Conservation (phyloP, 2,797 vertebrate genomes). For the Danio aesculapii region DNA sequence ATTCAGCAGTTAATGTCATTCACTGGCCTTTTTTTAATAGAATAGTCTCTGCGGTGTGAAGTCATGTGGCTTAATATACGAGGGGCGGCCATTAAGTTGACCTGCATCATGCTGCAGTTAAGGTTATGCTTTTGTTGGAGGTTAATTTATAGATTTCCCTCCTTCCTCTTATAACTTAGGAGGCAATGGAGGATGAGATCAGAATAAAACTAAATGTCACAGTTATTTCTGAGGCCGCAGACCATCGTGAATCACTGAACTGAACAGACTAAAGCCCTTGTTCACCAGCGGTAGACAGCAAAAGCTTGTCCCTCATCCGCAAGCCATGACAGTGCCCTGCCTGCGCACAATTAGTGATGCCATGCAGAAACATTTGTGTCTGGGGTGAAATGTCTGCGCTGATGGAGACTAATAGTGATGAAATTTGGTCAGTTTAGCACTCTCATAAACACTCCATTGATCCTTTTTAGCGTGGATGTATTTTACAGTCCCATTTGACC, state of each 20-base stretch:
- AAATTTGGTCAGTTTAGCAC: neutral
- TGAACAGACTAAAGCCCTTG: constrained; percentile 14
- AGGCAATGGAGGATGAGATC: constrained; percentile 35
- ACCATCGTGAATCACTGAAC: constrained; percentile 39
- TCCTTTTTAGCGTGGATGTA: neutral
- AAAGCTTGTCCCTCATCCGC: neutral
- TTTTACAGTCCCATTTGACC: neutral
- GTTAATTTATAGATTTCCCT: constrained; percentile 41
- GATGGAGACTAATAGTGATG: neutral
- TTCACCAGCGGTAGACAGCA: neutral
- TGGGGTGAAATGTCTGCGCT: neutral
- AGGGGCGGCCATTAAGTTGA: constrained; percentile 23
- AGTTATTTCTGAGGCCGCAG: constrained; percentile 35
- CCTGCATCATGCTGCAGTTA: constrained; percentile 18
- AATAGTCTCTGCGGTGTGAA: constrained; percentile 25
- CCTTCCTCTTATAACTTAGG: constrained; percentile 34
- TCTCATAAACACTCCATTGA: neutral
- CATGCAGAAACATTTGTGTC: constrained; percentile 4
- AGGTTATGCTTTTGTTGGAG: constrained; percentile 28
- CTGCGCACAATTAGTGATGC: neutral
- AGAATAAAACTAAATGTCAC: constrained; percentile 45
- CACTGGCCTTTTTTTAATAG: constrained; percentile 21
- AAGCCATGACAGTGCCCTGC: neutral
- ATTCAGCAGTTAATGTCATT: constrained; percentile 45
- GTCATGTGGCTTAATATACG: constrained; percentile 19